Conservation (phyloP, 1,140 invertebrate species). For the Scaptomyza graminum region DNA sequence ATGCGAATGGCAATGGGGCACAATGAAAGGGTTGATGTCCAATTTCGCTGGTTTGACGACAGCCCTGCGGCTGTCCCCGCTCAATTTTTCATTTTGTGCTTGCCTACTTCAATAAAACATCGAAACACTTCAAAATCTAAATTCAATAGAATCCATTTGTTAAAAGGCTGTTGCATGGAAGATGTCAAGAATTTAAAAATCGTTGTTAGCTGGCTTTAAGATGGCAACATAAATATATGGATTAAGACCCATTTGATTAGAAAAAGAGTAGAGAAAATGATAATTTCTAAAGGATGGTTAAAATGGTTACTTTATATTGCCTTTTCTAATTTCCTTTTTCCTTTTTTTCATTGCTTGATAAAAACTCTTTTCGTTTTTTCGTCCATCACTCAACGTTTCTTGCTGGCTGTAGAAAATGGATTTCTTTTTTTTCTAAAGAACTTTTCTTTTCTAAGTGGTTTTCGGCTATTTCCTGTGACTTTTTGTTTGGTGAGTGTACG, state of each 20-base stretch:
- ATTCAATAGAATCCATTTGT: conserved; percentile 1
- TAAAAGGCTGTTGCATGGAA: neutral
- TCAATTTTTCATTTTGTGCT: conserved; percentile 30
- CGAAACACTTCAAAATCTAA: conserved; percentile 17
- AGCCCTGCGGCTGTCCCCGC: conserved; percentile 10
- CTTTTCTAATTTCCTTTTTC: neutral
- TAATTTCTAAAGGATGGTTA: too few species aligned
- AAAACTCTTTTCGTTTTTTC: neutral
- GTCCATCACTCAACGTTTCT: neutral
- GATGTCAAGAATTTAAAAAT: too few species aligned
- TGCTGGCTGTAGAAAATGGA: neutral
- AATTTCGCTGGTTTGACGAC: neutral
- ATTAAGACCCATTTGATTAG: too few species aligned
- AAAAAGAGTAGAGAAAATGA: too few species aligned
- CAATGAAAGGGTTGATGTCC: conserved; percentile 6
- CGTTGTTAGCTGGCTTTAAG: too few species aligned
- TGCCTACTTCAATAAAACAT: conserved; percentile 26
- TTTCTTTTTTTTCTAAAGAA: neutral
- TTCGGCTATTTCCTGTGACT: neutral
- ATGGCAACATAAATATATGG: too few species aligned
- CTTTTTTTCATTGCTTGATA: neutral
- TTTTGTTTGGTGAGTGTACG: neutral
- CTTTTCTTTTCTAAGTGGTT: neutral
- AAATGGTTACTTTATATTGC: neutral
- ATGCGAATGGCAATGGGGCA: neutral